Evolutionary conservation across 1,140 invertebrate genomes (phyloP).

Genomic region (Hyposmocoma kahamanoa): DNA sequence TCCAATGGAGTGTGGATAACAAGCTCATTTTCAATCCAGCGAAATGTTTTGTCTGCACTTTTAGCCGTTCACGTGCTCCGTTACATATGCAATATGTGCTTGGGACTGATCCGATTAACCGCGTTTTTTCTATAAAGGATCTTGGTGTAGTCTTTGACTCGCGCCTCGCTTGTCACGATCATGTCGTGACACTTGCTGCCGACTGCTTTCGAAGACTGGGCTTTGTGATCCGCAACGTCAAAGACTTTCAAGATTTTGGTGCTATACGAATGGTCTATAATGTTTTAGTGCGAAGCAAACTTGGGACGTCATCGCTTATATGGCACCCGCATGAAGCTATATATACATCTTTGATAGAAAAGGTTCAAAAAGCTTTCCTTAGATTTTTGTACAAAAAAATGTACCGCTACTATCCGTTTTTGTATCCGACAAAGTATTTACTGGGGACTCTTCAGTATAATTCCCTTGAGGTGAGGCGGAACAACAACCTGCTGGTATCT

Average conservation of each 20-base stretch:
- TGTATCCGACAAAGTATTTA: not conserved
- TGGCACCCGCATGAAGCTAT: slow-evolving; percentile 2
- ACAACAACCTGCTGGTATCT: not conserved
- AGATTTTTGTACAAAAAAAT: not conserved
- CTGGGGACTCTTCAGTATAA: not conserved
- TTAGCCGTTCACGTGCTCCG: not conserved
- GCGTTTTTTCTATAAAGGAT: not conserved
- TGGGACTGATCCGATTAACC: not conserved
- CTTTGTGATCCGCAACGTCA: slow-evolving; percentile 2
- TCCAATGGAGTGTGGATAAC: not conserved
- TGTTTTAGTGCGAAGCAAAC: slow-evolving; percentile 2
- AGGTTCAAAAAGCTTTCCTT: slow-evolving; percentile 5
- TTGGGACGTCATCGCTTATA: not conserved
- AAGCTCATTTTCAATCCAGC: not conserved
- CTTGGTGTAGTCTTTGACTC: not conserved
- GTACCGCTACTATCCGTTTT: not conserved
- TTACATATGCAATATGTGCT: not conserved
- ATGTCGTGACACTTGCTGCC: not conserved
- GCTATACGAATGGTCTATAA: not conserved
- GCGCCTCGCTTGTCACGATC: not conserved
- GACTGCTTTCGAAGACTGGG: slow-evolving; percentile 1
- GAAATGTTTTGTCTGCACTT: slow-evolving; percentile 2
- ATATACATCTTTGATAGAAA: not conserved
- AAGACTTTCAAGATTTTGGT: not conserved
- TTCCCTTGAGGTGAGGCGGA: not conserved